phyloP scores from a whole-genome alignment of 2,888 invertebrate genomes.

The Mimumesa dahlbomi region DNA sequence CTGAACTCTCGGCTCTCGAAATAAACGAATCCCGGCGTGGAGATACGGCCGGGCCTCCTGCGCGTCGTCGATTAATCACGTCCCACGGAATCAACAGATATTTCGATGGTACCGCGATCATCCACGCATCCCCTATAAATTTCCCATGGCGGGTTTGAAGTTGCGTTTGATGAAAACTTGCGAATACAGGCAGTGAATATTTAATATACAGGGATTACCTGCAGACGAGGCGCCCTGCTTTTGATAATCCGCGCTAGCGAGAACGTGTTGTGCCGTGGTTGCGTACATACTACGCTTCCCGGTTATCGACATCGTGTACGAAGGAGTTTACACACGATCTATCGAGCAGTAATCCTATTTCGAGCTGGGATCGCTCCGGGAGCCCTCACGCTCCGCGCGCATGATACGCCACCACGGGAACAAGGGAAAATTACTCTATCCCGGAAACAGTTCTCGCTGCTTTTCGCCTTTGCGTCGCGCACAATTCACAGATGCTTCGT shows the following conservation, averaged over 20 bases:
- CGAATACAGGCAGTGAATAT: slow-evolving; percentile 24
- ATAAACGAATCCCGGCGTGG: no score
- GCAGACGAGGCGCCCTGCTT: slow-evolving; percentile 21
- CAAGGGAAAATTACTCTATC: background rate
- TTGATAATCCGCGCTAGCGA: slow-evolving; percentile 45
- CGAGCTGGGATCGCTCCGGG: slow-evolving; percentile 44
- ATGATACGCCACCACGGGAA: slow-evolving; percentile 1
- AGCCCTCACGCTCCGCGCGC: slow-evolving; percentile 9
- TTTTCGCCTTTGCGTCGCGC: no score
- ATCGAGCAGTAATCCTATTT: slow-evolving; percentile 54
- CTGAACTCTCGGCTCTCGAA: no score
- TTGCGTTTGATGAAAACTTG: background rate
- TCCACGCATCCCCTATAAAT: no score
- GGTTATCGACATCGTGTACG: slow-evolving; percentile 51
- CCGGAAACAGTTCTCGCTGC: no score
- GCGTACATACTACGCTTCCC: no score
- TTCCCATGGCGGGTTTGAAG: no score
- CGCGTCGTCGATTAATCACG: no score
- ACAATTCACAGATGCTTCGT: background rate
- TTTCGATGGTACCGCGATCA: no score
- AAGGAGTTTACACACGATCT: slow-evolving; percentile 52
- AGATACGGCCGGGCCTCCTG: no score
- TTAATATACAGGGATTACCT: slow-evolving; percentile 34
- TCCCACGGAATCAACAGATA: no score
- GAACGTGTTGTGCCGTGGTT: slow-evolving; percentile 37